phyloP scores from a whole-genome alignment of 2,797 vertebrate species.

The Gouania willdenowi region DNA sequence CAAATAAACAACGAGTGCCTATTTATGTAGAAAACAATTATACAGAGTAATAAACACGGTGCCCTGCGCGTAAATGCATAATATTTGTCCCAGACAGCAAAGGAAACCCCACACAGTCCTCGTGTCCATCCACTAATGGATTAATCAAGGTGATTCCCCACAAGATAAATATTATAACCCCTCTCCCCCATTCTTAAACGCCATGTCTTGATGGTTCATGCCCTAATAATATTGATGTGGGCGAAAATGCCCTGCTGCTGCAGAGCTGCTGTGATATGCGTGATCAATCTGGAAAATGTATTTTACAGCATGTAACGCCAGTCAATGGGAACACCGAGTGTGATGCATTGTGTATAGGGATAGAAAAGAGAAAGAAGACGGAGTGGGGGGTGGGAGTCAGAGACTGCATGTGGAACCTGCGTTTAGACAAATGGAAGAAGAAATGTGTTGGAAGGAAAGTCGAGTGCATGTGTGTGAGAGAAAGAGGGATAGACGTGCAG shows the following conservation, averaged over 20 bases:
- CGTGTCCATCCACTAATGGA: constrained; percentile 72
- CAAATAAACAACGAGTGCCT: no score
- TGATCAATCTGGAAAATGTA: constrained; percentile 77
- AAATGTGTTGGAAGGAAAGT: constrained; percentile 19
- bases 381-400: not conserved
- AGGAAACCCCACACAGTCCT: constrained; percentile 76
- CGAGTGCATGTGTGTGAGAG: constrained; percentile 7
- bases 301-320: constrained; percentile 69
- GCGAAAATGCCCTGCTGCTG: constrained; percentile 64
- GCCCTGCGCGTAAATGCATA: constrained; percentile 83
- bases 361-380: constrained; percentile 21
- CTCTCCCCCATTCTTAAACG: constrained; percentile 41
- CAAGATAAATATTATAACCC: constrained; percentile 60
- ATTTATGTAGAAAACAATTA: no score
- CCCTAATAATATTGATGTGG: constrained; percentile 67
- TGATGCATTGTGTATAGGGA: constrained; percentile 75
- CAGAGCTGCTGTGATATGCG: constrained; percentile 73
- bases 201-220: constrained; percentile 48
- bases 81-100: constrained; percentile 82
- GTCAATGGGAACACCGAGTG: constrained; percentile 72
- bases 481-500: constrained; percentile 5
- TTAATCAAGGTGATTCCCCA: constrained; percentile 84
- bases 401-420: constrained; percentile 22
- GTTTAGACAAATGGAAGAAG: constrained; percentile 45
- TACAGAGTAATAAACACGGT: constrained; percentile 35